These are phyloP conservation scores for Amorpha juglandis DNA, from an alignment of 2,888 invertebrate species.

Conservation along the genomic window DNA sequence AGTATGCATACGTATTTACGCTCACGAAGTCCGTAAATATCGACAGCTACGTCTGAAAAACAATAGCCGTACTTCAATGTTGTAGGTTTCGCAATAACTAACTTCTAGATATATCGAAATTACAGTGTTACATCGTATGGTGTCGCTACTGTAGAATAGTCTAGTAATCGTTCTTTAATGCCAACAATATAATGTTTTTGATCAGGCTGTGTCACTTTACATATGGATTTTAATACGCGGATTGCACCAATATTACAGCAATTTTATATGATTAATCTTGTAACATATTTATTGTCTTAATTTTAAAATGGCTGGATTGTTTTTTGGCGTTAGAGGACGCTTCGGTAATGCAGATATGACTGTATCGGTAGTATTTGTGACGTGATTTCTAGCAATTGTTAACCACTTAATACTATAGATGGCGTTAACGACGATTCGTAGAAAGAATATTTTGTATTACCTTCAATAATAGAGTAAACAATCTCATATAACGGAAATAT, in stretches of 20 bases:
- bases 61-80: too few species aligned
- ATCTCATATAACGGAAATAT: too few species aligned
- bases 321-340: not conserved
- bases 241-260: conserved; percentile 2
- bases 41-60: too few species aligned
- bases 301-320: conserved; percentile 5
- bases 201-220: not conserved
- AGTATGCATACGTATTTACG: too few species aligned
- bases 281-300: not conserved
- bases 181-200: not conserved
- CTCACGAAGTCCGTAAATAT: too few species aligned
- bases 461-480: not conserved
- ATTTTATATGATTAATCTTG: not conserved
- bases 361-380: not conserved
- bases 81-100: too few species aligned
- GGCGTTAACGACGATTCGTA: not conserved
- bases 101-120: too few species aligned
- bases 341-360: not conserved
- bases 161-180: not conserved
- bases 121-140: too few species aligned
- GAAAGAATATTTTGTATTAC: not conserved
- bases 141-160: too few species aligned
- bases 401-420: not conserved
- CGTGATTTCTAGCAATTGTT: conserved; percentile 2
- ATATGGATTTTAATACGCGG: not conserved